Conservation (phyloP, 2,888 invertebrate genomes). For the Ichneumoninae sp. region DNA sequence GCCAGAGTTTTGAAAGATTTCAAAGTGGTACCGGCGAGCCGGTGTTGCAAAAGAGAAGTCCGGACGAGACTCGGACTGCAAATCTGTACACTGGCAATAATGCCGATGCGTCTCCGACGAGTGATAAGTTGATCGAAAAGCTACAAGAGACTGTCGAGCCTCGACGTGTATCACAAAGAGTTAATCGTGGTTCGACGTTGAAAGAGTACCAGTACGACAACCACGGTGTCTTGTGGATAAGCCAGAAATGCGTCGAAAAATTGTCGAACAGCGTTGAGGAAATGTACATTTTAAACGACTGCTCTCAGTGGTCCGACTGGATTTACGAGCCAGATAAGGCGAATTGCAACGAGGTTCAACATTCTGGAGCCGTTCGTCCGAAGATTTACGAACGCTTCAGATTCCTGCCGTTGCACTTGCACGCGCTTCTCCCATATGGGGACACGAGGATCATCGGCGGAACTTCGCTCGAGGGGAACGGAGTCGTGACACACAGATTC, state of each 20-base stretch:
- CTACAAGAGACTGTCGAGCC: neutral
- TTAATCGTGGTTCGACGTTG: neutral
- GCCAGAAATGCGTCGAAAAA: slow-evolving; percentile 46
- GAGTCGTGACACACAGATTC: slow-evolving; percentile 6
- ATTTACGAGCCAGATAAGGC: slow-evolving; percentile 39
- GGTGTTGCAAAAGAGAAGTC: neutral
- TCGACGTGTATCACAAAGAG: neutral
- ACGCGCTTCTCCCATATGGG: slow-evolving; percentile 60
- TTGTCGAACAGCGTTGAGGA: neutral
- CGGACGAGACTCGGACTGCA: neutral
- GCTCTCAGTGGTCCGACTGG: slow-evolving; percentile 80
- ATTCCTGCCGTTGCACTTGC: slow-evolving; percentile 66
- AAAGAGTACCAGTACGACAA: slow-evolving; percentile 41
- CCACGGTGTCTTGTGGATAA: slow-evolving; percentile 54
- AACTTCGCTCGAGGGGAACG: slow-evolving; percentile 31
- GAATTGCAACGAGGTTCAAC: slow-evolving; percentile 20
- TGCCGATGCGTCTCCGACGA: neutral
- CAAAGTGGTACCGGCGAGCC: neutral
- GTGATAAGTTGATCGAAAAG: neutral
- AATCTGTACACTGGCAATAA: neutral
- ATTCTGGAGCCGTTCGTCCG: neutral
- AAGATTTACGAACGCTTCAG: slow-evolving; percentile 51
- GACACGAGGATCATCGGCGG: slow-evolving; percentile 56
- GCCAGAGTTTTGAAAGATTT: neutral
- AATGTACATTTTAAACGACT: slow-evolving; percentile 39